Base-by-base conservation (phyloP, 2,888 invertebrate genomes). In the Anagyrus pseudococci region DNA sequence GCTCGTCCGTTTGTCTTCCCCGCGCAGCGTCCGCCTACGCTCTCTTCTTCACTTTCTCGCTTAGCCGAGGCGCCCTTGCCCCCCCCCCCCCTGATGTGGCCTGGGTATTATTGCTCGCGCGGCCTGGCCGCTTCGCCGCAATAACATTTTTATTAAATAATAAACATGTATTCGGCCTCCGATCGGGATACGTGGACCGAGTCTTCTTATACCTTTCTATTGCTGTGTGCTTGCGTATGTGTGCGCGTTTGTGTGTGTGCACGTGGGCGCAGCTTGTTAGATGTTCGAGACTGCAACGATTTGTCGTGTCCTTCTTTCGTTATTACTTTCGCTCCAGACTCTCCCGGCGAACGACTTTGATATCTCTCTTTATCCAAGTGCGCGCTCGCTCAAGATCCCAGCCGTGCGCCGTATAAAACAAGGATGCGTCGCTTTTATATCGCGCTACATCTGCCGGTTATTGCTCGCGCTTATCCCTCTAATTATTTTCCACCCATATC, bases 71-170 rank as follows among this genome's bases (percentile, higher is more conserved):
- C 23, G 10, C 47, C 15, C 25, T 23, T 7, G 52, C 22, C 25
- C 15, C 37, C 10, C 44, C 19, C 19, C 19, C 29, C 17, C 44
- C 22, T 46, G 7, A 37, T 37, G 15, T 22, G 20, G 46, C 41
- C 53, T 41, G 52, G 43, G 54, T 48, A 54, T 63, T 63, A 58
- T 58, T 63, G 62, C 47, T 40, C 40, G 40, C 26, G 15, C 8
- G 17, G 65, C 64, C 61, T 52, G 49, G 58, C 40, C 69, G 69
- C 52, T 68, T 68, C 62, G 44, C 68, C 70, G 71, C 72, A 72
- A 73, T 75, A 74, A 75, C 70, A 72, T 70, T 75, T 75, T 74
- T 73, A 75, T 75, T 71, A 71, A 73, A 75, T 72, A 74, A 72
- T 72, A 71, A 70, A 70, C 67, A 67, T 69, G 57, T 68, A 62